These are phyloP conservation scores for Turdus rufiventris DNA, from an alignment of 2,113 vertebrate genomes.

Conservation along the genomic window DNA sequence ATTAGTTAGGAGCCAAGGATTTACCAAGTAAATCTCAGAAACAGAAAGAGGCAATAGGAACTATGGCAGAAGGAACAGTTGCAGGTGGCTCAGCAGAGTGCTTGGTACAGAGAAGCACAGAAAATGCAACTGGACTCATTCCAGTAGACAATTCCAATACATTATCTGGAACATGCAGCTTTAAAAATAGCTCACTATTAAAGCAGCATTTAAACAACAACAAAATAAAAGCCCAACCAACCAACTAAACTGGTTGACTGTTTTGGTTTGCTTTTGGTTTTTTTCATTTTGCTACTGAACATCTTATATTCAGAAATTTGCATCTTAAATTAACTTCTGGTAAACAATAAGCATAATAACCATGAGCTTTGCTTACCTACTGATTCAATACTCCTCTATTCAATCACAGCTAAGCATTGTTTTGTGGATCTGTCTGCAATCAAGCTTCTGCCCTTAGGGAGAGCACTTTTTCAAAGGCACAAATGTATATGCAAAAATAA, in stretches of 20 bases:
- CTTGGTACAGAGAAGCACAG: not conserved
- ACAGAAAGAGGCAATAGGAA: not conserved
- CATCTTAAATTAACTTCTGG: not conserved
- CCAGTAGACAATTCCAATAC: not conserved
- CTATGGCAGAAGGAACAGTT: not conserved
- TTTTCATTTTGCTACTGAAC: not conserved
- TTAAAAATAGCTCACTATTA: not conserved
- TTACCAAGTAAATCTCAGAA: not conserved
- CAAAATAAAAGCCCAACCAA: not conserved
- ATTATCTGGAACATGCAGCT: not conserved
- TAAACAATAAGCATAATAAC: not conserved
- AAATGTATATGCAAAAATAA: slow-evolving; percentile 9
- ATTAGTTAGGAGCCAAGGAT: not conserved
- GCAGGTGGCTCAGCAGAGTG: not conserved
- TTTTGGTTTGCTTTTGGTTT: not conserved
- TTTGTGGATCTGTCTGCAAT: not conserved
- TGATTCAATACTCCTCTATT: not conserved
- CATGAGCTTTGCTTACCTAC: not conserved
- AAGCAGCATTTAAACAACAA: not conserved
- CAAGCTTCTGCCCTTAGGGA: not conserved
- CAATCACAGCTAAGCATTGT: not conserved
- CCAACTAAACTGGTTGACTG: not conserved
- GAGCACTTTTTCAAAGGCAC: not conserved
- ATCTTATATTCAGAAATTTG: not conserved
- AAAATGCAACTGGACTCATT: not conserved